Evolutionary conservation across 1,140 invertebrate species (phyloP).

Genomic region (Ceratina australensis): DNA sequence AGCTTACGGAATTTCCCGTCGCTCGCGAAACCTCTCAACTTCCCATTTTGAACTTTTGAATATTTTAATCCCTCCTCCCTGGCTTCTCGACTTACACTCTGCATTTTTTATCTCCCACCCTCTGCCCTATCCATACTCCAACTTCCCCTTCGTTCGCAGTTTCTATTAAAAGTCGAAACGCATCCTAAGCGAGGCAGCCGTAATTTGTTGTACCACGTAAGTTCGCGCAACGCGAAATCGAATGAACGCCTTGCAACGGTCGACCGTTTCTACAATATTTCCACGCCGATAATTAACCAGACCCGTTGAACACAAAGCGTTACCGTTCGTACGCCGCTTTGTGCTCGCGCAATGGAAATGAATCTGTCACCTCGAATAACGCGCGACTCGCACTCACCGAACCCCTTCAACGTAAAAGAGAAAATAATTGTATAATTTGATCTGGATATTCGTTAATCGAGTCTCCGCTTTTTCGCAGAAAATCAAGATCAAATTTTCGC

Average conservation of each 20-base stretch:
- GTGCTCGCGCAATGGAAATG: not conserved
- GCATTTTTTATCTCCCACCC: constrained; percentile 2
- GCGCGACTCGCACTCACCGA: not conserved
- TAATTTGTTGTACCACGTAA: no score
- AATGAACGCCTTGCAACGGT: not conserved
- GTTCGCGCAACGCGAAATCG: not conserved
- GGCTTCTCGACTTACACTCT: not conserved
- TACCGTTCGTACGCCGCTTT: not conserved
- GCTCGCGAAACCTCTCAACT: not conserved
- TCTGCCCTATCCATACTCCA: not conserved
- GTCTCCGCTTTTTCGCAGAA: no score
- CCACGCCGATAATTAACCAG: not conserved
- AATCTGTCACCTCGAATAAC: not conserved
- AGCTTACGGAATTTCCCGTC: not conserved
- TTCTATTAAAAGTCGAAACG: not conserved
- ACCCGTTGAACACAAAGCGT: not conserved
- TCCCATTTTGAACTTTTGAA: constrained; percentile 24
- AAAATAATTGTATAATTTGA: no score
- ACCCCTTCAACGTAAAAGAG: no score
- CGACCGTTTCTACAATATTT: not conserved
- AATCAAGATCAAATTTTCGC: no score
- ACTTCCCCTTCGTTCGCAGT: not conserved
- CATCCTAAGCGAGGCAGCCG: not conserved
- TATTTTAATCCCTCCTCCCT: not conserved
- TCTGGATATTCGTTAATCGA: no score